Evolutionary conservation across 2,113 vertebrate species (phyloP).

Genomic region (Microtus montanus): DNA sequence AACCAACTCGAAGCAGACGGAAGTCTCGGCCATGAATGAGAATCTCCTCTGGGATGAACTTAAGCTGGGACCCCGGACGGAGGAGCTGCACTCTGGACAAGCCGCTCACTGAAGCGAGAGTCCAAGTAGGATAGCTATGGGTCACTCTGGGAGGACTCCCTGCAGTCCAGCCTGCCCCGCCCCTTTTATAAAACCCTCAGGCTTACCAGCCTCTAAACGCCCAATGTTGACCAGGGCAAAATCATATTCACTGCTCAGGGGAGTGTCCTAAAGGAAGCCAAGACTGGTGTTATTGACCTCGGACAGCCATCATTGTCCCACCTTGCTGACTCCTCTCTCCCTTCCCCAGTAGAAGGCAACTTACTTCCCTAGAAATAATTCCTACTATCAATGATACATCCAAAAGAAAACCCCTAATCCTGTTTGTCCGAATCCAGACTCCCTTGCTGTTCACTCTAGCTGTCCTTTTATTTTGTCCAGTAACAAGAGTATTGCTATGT

Average conservation of each 20-base stretch:
- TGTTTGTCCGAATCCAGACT: neutral
- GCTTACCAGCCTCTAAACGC: constrained; percentile 93
- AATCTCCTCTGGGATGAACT: constrained; percentile 95
- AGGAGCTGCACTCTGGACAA: constrained; percentile 92
- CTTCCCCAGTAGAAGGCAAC: neutral
- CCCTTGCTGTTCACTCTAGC: neutral
- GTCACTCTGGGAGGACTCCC: neutral
- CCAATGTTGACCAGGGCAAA: constrained; percentile 92
- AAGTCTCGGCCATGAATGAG: constrained; percentile 93
- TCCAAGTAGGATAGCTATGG: neutral
- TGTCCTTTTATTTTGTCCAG: neutral
- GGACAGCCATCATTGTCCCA: neutral
- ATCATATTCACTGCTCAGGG: constrained; percentile 89
- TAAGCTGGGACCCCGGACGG: constrained; percentile 88
- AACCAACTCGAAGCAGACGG: constrained; percentile 91
- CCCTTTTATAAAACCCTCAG: neutral
- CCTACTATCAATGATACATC: neutral
- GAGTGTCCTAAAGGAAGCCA: constrained; percentile 66
- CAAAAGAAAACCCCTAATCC: neutral
- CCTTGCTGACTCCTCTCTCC: neutral
- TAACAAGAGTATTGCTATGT: neutral
- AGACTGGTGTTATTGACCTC: neutral
- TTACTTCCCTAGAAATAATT: neutral
- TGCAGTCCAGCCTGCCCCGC: neutral
- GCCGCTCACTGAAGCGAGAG: constrained; percentile 86